phyloP scores from a whole-genome alignment of 2,113 vertebrate species.

The Drymodes brunneopygia region DNA sequence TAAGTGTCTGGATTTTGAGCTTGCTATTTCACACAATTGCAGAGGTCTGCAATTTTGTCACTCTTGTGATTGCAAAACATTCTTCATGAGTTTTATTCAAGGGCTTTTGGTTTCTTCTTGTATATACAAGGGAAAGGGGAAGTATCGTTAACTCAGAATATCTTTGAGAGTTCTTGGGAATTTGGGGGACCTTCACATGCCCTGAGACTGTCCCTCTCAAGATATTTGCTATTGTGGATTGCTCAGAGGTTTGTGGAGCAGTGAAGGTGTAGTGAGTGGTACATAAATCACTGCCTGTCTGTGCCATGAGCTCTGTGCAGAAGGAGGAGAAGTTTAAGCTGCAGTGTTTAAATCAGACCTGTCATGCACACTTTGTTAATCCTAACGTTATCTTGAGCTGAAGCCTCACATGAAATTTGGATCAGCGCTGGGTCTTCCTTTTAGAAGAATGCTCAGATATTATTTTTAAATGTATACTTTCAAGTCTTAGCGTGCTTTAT shows the following conservation, averaged over 20 bases:
- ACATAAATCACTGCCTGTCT: background rate
- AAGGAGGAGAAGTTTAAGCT: background rate
- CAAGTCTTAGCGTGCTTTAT: background rate
- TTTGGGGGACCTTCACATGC: background rate
- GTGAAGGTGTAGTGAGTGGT: background rate
- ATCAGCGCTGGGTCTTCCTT: background rate
- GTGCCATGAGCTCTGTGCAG: background rate
- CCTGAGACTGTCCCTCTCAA: background rate
- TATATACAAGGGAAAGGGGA: fast-evolving
- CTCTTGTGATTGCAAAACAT: background rate
- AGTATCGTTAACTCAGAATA: fast-evolving
- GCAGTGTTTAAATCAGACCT: background rate
- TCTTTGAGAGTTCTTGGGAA: background rate
- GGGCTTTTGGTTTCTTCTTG: background rate
- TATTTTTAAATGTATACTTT: background rate
- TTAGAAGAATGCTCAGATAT: background rate
- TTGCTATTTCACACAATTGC: fast-evolving
- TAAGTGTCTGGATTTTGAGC: background rate
- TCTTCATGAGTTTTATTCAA: background rate
- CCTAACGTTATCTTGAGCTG: background rate
- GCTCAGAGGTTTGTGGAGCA: background rate
- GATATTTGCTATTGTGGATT: fast-evolving
- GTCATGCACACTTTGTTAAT: background rate
- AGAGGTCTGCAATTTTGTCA: background rate
- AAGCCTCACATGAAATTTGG: background rate